phyloP scores from a whole-genome alignment of 2,888 invertebrate species.

The Sminthurides aquaticus region DNA sequence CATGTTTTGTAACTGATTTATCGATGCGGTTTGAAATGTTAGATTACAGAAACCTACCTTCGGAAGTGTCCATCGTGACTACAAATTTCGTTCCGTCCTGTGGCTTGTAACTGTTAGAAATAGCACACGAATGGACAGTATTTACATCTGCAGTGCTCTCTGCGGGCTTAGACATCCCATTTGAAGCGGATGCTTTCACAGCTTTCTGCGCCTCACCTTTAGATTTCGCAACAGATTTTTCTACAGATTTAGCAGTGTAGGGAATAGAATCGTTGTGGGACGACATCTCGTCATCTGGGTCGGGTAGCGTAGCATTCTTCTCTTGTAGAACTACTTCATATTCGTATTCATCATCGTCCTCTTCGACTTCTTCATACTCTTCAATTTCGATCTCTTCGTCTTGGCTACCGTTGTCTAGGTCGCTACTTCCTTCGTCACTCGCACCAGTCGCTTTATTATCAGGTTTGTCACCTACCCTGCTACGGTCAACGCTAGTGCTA shows the following conservation, averaged over 20 bases:
- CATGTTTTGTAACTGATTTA: no score
- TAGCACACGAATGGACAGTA: no score
- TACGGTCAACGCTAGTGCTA: neutral
- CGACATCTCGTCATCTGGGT: slow-evolving; percentile 12
- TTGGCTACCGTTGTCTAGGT: neutral
- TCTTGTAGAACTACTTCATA: slow-evolving; percentile 27
- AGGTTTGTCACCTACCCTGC: neutral
- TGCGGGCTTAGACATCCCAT: no score
- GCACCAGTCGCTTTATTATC: neutral
- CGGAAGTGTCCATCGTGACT: slow-evolving; percentile 18
- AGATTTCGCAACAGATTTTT: no score
- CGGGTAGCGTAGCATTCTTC: slow-evolving; percentile 24
- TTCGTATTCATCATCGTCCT: slow-evolving; percentile 30
- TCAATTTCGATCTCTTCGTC: slow-evolving; percentile 18
- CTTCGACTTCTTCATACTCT: slow-evolving; percentile 24
- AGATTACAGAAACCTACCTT: slow-evolving; percentile 17
- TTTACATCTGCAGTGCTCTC: no score
- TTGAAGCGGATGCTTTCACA: no score
- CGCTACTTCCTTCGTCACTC: neutral
- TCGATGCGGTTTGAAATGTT: no score
- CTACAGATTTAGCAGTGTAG: no score
- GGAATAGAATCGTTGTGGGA: no score
- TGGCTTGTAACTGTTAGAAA: neutral
- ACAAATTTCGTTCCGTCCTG: slow-evolving; percentile 16
- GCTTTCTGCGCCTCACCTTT: no score